Conservation (phyloP, 2,797 vertebrate genomes). For the Psittacula derbiana region DNA sequence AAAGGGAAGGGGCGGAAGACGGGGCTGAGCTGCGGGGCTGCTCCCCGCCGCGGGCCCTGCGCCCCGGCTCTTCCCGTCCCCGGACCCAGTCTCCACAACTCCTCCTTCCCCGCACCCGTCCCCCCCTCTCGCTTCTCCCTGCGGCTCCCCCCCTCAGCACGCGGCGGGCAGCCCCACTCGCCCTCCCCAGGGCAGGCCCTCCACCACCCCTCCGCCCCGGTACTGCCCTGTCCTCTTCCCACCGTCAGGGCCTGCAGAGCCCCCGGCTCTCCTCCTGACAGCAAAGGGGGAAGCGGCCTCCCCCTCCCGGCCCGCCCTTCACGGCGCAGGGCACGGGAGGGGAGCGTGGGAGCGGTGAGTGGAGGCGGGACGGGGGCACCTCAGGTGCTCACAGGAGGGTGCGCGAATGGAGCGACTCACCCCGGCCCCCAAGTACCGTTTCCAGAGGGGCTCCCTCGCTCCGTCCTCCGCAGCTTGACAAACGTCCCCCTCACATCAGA, state of each 20-base stretch:
- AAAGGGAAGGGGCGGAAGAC: too few species aligned
- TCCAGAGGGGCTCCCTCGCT: too few species aligned
- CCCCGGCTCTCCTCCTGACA: background rate
- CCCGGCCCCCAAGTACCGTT: too few species aligned
- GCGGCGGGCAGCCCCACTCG: background rate
- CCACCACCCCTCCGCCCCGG: background rate
- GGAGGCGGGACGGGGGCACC: background rate
- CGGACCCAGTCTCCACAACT: background rate
- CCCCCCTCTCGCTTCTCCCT: background rate
- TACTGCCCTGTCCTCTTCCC: background rate
- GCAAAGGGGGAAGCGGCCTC: background rate
- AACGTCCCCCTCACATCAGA: background rate
- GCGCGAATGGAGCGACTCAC: too few species aligned
- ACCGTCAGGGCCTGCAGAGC: background rate
- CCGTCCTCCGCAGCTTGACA: background rate
- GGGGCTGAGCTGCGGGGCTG: background rate
- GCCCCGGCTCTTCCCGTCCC: background rate
- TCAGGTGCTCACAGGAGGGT: background rate
- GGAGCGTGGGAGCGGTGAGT: background rate
- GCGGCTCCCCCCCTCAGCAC: background rate
- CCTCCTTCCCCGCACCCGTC: background rate
- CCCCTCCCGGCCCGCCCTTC: conserved; percentile 26
- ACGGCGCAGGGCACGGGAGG: conserved; percentile 17
- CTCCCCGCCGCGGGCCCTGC: background rate
- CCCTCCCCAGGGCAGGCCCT: background rate